phyloP scores from a whole-genome alignment of 1,140 invertebrate species.

The Holcopasites calliopsidis region DNA sequence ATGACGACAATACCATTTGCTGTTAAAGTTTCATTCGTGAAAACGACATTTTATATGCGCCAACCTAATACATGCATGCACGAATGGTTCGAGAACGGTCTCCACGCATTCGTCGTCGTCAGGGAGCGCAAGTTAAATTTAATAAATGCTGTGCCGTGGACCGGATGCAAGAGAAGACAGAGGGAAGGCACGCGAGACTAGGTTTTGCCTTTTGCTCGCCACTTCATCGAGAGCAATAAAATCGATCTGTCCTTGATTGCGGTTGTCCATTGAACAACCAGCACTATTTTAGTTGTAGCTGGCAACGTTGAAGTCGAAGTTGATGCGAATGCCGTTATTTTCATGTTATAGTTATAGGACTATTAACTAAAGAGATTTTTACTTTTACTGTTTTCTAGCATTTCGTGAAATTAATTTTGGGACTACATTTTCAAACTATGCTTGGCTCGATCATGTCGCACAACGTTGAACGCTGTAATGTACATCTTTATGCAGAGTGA shows the following conservation, averaged over 20 bases:
- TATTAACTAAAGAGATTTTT: no score
- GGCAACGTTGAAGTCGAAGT: not conserved
- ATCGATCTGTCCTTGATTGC: not conserved
- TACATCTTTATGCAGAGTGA: slow-evolving; percentile 54
- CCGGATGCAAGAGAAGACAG: not conserved
- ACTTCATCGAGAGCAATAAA: not conserved
- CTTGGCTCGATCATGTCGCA: not conserved
- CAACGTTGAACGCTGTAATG: slow-evolving; percentile 16
- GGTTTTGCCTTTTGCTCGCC: not conserved
- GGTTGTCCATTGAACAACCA: not conserved
- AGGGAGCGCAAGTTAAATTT: slow-evolving; percentile 16
- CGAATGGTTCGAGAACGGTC: slow-evolving; percentile 21
- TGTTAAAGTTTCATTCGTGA: no score
- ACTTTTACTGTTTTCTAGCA: not conserved
- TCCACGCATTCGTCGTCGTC: not conserved
- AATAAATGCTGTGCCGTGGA: slow-evolving; percentile 6
- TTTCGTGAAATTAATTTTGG: not conserved
- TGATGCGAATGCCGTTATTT: not conserved
- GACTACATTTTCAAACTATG: not conserved
- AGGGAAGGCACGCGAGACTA: not conserved
- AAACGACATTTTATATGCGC: no score
- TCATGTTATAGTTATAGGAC: no score
- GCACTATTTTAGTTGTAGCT: not conserved
- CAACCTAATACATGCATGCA: not conserved
- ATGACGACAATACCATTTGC: no score